Evolutionary conservation across 2,797 vertebrate genomes (phyloP), one percentile per base, ranked within the genome.

Genomic region (Gorsachius magnificus): DNA sequence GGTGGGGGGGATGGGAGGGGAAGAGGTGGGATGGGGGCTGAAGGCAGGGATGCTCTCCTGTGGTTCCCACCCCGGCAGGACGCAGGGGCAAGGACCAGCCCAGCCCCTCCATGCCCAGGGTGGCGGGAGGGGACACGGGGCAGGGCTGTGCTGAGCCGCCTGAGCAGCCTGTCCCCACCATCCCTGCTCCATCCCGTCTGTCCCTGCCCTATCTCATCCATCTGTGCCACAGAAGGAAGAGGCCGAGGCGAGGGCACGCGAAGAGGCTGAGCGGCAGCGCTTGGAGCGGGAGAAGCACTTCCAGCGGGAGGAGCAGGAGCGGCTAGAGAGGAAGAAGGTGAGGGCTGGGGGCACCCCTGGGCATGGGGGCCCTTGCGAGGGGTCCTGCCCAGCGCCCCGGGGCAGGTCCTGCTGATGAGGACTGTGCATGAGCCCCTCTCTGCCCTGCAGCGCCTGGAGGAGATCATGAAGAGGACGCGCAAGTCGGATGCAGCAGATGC

Each of bases 381-480:
- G 64, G 29, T 28, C 60, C 41, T 91, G 83, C 86, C 61, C 69
- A 46, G 51, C 25, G 2, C 31, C 12, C 12, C 5, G 5, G 60
- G 43, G 38, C 8, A 4, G 51, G 24, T 56, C 21, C 9, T 3
- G 4, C 70, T 46, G 45, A 17, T 0, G 4, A 35, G 58, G 61
- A 45, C 78, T 3, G 4, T 19, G 35, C n/a, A 18, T 36, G 7
- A 96, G 45, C 36, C 33, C 19, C 48, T 69, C 25, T 92, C 61
- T 89, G 64, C 83, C 75, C 54, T 21, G 36, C 98, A 99, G 99
- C 99, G 99, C 78, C 98, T 99, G 96, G 99, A 99, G 36, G 99
- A 99, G 97, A 99, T 99, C 94, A 99, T 99, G 99, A 99, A 99
- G 98, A 98, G 99, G 96, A 99, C 99, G 6, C 99, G 99, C 81